Conservation (phyloP, 2,797 vertebrate species). For the Varecia variegata region DNA sequence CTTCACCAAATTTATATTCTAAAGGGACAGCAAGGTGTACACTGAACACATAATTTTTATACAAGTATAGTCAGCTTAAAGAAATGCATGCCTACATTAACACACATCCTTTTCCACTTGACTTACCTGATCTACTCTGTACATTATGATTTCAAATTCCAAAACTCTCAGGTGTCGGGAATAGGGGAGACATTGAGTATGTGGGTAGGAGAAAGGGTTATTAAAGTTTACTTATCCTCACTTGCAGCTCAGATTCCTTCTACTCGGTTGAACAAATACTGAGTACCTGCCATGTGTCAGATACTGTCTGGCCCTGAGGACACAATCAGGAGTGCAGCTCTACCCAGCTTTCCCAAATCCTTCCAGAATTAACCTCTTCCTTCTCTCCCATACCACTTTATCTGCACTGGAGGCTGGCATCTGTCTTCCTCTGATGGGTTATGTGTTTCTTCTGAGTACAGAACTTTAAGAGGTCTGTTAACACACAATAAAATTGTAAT, state of each 20-base stretch:
- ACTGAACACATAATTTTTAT: not conserved
- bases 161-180: not conserved
- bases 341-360: not conserved
- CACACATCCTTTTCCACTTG: not conserved
- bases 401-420: not conserved
- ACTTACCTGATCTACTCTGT: not conserved
- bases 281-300: not conserved
- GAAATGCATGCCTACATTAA: not conserved
- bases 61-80: not conserved
- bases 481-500: not conserved
- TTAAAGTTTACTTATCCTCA: not conserved
- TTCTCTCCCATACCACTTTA: not conserved
- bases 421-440: not conserved
- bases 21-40: not conserved
- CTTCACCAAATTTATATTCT: not conserved
- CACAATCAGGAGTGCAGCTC: not conserved
- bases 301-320: not conserved
- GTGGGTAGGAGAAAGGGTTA: not conserved
- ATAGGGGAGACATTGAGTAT: not conserved
- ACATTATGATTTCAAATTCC: not conserved
- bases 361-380: not conserved
- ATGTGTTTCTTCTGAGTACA: not conserved
- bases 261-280: not conserved
- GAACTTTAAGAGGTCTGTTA: not conserved
- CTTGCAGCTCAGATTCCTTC: not conserved